Evolutionary conservation across 2,888 invertebrate genomes (phyloP), one percentile per base, ranked within the genome.

Genomic region (Dromius quadrimaculatus): DNA sequence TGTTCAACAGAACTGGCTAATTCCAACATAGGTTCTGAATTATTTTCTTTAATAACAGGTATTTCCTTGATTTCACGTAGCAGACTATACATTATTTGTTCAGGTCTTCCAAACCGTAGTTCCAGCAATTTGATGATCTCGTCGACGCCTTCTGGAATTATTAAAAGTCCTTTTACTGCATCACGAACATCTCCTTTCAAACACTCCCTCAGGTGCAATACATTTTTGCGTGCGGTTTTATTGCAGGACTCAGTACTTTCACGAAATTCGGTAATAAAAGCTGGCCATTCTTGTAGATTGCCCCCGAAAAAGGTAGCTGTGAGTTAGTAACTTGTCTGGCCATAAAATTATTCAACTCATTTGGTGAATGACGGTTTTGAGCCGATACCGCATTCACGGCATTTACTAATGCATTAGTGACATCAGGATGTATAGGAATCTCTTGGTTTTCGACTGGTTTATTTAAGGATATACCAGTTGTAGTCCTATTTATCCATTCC

Each of bases 1-100:
- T 45, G 45, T 5, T 45, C 20, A 2, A 19, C 45, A 9, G 45
- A 17, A 45, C 19, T 45, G 5, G 45, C 45, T 17, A 45, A 19
- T 45, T 45, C 6, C 20, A 45, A n/a, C 6, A 45, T 45, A 2
- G n/a, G 17, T 45, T 45, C 45, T 45, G 20, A 45, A 45, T 45
- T 45, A 9, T 45, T 45, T 28, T 28, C 28, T 28, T 28, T 28
- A 5, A 28, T 28, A 28, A 3, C 28, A 28, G 45, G 45, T 45
- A 19, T 2, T n/a, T 4, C 19, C 11, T 2, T 45, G 20, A 45
- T 45, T 19, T 45, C 20, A 2, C 20, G 2, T 45, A 45, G 11
- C 1, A 45, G 9, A 45, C 45, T 17, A 17, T 19, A 8, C 20
- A 19, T 19, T 19, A 45, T 45, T 45, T 45, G 20, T 45, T 45